These are phyloP conservation scores for Falco peregrinus DNA, from an alignment of 2,797 vertebrate species.

Conservation along the genomic window DNA sequence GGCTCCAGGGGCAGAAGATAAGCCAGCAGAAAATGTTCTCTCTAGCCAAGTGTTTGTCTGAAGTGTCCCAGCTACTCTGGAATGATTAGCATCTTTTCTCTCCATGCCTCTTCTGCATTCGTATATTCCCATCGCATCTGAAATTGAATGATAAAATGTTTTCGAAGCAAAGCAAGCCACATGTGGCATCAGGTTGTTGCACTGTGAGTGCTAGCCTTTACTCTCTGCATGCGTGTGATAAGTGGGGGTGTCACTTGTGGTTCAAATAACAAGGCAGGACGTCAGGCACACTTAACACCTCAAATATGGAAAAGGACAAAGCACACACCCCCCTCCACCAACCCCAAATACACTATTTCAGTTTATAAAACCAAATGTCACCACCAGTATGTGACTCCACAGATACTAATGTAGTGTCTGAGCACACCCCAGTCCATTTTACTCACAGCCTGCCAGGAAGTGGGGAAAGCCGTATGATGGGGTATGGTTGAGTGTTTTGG, in stretches of 20 bases:
- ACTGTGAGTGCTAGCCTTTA: not conserved
- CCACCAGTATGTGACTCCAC: not conserved
- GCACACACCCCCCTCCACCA: not conserved
- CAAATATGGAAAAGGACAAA: not conserved
- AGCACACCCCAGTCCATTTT: not conserved
- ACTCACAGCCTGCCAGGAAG: not conserved
- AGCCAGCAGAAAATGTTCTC: slow-evolving; percentile 37
- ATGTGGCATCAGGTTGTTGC: not conserved
- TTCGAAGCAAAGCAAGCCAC: not conserved
- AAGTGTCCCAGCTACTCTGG: slow-evolving; percentile 36
- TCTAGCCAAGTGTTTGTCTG: slow-evolving; percentile 38
- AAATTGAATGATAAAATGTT: slow-evolving; percentile 38
- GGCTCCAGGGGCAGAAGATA: slow-evolving; percentile 16
- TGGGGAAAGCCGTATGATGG: not conserved
- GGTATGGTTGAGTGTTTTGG: not conserved
- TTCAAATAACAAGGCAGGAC: not conserved
- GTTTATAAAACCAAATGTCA: not conserved
- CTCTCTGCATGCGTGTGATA: not conserved
- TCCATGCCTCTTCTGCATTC: not conserved
- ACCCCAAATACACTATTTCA: not conserved
- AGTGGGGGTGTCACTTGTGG: not conserved
- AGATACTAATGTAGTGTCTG: not conserved
- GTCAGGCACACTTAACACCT: not conserved
- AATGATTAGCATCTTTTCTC: slow-evolving; percentile 34
- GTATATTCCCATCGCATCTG: not conserved